phyloP scores from a whole-genome alignment of 2,888 invertebrate genomes.

The Perizoma flavofasciatum region DNA sequence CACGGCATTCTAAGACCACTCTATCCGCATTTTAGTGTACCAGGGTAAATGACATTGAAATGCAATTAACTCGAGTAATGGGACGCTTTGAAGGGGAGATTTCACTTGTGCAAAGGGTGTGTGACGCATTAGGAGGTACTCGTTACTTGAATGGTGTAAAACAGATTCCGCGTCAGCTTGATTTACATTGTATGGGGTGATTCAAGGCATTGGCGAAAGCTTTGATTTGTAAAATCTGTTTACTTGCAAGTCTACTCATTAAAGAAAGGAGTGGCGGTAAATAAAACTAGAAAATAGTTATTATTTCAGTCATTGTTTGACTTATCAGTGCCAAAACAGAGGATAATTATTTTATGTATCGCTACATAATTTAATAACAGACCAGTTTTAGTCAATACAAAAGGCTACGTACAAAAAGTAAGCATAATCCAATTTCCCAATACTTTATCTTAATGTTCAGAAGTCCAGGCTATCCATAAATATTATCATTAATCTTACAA shows the following conservation, averaged over 20 bases:
- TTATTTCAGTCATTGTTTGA: too few relatives aligned
- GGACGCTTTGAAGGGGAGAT: slow-evolving; percentile 22
- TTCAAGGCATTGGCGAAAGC: slow-evolving; percentile 6
- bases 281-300: too few relatives aligned
- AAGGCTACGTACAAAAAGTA: slow-evolving; percentile 5
- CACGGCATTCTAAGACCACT: slow-evolving; percentile 1
- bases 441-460: slow-evolving; percentile 19
- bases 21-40: slow-evolving; percentile 17
- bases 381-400: neutral
- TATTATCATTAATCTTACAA: slow-evolving; percentile 31
- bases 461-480: slow-evolving; percentile 11
- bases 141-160: slow-evolving; percentile 20
- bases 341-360: too few relatives aligned
- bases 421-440: slow-evolving; percentile 10
- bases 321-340: too few relatives aligned
- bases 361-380: neutral
- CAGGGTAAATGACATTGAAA: slow-evolving; percentile 32
- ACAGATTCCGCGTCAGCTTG: slow-evolving; percentile 21
- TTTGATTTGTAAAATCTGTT: slow-evolving; percentile 1
- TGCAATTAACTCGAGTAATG: slow-evolving; percentile 32
- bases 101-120: slow-evolving; percentile 28
- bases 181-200: slow-evolving; percentile 20
- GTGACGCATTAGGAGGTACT: slow-evolving; percentile 17
- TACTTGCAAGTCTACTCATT: too few relatives aligned
- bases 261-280: too few relatives aligned